Base-by-base conservation (phyloP, 1,140 invertebrate genomes). In the Zaprionus davidi region DNA sequence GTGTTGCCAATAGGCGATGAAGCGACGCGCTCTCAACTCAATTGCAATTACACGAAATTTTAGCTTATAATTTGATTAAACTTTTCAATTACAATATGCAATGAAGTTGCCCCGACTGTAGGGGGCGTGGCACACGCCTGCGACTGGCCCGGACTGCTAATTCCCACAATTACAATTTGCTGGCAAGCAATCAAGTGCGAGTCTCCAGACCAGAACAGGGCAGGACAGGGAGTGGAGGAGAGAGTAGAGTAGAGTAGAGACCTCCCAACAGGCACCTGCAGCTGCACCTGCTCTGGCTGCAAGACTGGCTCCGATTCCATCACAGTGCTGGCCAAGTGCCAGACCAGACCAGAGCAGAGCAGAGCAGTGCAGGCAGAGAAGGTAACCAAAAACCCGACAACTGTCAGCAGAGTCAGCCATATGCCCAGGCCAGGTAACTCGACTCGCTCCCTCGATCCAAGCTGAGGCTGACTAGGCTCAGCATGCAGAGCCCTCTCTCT, bases 151-250 rank as follows among this genome's bases (percentile, higher is more conserved):
- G 72, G 77, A 80, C 78, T 87, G 84, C 84, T 87, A 87, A 88
- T 87, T 83, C 84, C 84, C 84, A 88, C 83, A 88, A 87, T 87
- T 87, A 87, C 83, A 87, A 87, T 87, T 87, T 87, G 84, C 83
- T 87, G 84, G 83, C 83, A 87, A 83, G 83, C 83, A 87, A 87
- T 87, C 83, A 86, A 81, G 83, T 46, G 82, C 71, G 76, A 58
- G 63, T 38, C 20, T 56, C 26, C 55, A 65, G 66, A 64, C 20
- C 41, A 38, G 66, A 63, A 51, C 15, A 7, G 41, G 41, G 41
- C 15, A n/a, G 15, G 2, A 11, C 6, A 28, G 1, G 7, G 26
- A 28, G 26, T 6, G 38, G 38, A 41, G 36, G 6, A 5, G 38
- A 41, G 36, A 7, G 2, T 0, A n/a, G 38, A 15, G 15, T n/a